phyloP scores from a whole-genome alignment of 2,113 vertebrate species.

The Brachionichthys hirsutus region DNA sequence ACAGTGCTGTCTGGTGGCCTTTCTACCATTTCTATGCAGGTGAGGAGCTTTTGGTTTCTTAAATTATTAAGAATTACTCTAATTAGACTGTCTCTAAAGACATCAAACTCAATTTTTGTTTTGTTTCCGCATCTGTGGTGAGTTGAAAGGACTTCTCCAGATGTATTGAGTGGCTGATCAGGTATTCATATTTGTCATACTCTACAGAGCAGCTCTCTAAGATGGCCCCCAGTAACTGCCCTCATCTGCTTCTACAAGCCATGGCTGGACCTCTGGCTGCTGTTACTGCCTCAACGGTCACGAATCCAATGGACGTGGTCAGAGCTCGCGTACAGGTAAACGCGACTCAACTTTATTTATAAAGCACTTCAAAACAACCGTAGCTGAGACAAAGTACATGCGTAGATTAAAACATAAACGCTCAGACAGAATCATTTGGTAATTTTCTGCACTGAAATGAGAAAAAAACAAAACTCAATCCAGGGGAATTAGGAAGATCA shows the following conservation, averaged over 20 bases:
- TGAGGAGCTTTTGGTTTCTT: constrained; percentile 49
- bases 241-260: constrained; percentile 93
- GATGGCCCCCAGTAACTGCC: constrained; percentile 89
- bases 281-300: constrained; percentile 92
- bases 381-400: no score
- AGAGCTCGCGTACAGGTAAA: constrained; percentile 92
- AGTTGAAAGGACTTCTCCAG: not conserved
- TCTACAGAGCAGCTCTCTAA: constrained; percentile 89
- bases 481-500: not conserved
- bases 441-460: not conserved
- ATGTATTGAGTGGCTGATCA: not conserved
- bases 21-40: constrained; percentile 98
- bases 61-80: no score
- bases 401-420: not conserved
- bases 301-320: constrained; percentile 98
- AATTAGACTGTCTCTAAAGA: no score
- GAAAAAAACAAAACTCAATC: not conserved
- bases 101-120: no score
- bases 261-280: constrained; percentile 92
- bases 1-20: constrained; percentile 98
- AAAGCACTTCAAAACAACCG: no score
- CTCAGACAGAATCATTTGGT: not conserved
- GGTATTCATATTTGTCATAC: constrained; percentile 1
- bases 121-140: not conserved
- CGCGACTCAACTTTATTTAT: no score